Evolutionary conservation across 2,797 vertebrate genomes (phyloP), one percentile per base, ranked within the genome.

Genomic region (Centropyge bicolor): DNA sequence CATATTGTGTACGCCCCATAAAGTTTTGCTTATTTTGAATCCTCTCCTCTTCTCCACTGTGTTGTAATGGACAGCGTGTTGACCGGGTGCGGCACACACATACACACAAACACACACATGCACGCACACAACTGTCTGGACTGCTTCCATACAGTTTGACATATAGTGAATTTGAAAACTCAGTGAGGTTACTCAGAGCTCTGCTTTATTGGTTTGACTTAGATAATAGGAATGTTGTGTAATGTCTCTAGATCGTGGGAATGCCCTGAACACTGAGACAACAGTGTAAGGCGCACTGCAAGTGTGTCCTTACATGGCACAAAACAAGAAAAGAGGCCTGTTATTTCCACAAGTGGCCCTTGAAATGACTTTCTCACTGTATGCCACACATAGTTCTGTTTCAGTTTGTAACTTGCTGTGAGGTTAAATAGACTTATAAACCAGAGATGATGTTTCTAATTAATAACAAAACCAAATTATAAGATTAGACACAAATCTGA

Each of bases 371-470:
- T 55, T 82, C 70, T 74, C 46, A 31, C 36, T 80, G 31, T 65
- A 20, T 70, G 69, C 57, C 55, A 54, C 43, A 9, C 41, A 56
- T 38, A 66, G 51, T 16, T 59, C 14, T 38, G 54, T 74, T 63
- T 84, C 59, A 45, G 59, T 52, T 61, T 66, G 36, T 74, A 38
- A 4, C 74, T 82, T 45, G 38, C 17, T 1, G 8, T 57, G 40
- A 78, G 38, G 49, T 70, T 38, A 22, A 61, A 77, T 13, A 43
- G 51, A 85, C 83, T 86, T 78, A 66, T 69, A 64, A 72, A 76
- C 62, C 65, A 69, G 27, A 49, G 46, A 75, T 79, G 36, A 85
- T 80, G 49, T 69, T 81, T 48, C 70, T 82, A 69, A 83, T 83
- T 13, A 74, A 84, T 55, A 57, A 43, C 43, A 7, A 76, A 82